Conservation (phyloP, 2,113 vertebrate genomes). For the Smithornis capensis region DNA sequence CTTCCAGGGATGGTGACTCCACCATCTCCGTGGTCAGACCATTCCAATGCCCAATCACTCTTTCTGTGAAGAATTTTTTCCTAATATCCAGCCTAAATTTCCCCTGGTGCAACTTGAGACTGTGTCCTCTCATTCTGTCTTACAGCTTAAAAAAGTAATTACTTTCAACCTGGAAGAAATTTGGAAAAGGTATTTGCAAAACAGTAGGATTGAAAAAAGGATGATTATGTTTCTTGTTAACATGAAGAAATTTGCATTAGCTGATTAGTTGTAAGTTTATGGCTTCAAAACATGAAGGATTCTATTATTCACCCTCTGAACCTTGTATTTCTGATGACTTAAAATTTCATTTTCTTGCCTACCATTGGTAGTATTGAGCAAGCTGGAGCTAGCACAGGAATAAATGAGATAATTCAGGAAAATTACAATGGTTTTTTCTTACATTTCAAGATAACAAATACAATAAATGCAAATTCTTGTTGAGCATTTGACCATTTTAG, state of each 20-base stretch:
- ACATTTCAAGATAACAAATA: not conserved
- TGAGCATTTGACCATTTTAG: conserved; percentile 5
- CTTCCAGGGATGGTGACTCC: too few species aligned
- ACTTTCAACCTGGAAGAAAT: not conserved
- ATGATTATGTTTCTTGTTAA: not conserved
- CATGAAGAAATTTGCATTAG: not conserved
- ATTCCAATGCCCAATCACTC: too few species aligned
- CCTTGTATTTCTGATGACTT: not conserved
- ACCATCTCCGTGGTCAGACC: too few species aligned
- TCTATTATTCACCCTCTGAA: not conserved
- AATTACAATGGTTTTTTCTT: not conserved
- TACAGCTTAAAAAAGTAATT: not conserved
- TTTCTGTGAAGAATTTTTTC: too few species aligned
- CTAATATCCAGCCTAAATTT: too few species aligned
- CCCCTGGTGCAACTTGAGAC: too few species aligned
- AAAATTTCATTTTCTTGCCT: not conserved
- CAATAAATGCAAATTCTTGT: not conserved
- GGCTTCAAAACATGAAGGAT: not conserved
- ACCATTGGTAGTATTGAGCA: not conserved
- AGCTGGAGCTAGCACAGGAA: not conserved
- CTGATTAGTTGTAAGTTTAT: not conserved
- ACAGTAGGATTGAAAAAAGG: not conserved
- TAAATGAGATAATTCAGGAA: not conserved
- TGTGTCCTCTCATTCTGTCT: too few species aligned
- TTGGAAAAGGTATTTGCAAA: not conserved